A percentile compares a stretch with the other conserved stretches of the same genome.
These are phyloP conservation scores for Barypeithes pellucidus DNA, from an alignment of 2,888 invertebrate genomes.

Conservation along the genomic window DNA sequence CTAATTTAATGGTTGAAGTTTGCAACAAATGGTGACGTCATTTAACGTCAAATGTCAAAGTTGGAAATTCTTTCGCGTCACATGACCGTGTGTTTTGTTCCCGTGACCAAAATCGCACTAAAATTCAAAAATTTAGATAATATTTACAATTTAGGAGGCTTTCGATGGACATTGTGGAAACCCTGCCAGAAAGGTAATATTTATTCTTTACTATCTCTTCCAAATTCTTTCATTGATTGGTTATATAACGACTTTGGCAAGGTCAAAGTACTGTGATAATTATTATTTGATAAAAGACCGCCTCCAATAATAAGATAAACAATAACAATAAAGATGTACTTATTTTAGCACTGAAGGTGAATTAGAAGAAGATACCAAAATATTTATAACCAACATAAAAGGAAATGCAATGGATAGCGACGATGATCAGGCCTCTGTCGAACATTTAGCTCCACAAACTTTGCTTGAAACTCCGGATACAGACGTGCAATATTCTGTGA, in stretches of 20 bases:
- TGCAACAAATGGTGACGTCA: neutral
- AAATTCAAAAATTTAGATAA: constrained; percentile 73
- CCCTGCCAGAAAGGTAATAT: constrained; percentile 77
- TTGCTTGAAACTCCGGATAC: constrained; percentile 73
- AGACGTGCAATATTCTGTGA: constrained; percentile 70
- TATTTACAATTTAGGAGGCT: constrained; percentile 58
- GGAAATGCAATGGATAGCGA: constrained; percentile 68
- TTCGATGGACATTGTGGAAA: constrained; percentile 76
- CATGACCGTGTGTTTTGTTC: constrained; percentile 81
- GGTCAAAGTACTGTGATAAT: constrained; percentile 54
- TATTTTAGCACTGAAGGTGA: constrained; percentile 57
- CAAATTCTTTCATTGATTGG: constrained; percentile 26
- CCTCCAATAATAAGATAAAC: constrained; percentile 57
- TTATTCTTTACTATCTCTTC: constrained; percentile 1
- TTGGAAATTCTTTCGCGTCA: constrained; percentile 71
- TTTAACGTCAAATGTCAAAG: constrained; percentile 29
- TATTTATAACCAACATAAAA: constrained; percentile 64
- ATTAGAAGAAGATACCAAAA: constrained; percentile 62
- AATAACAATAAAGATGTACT: constrained; percentile 32
- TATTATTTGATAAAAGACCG: constrained; percentile 44
- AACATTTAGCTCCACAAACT: constrained; percentile 74
- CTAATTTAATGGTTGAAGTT: neutral
- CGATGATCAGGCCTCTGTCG: constrained; percentile 72
- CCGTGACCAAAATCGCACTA: constrained; percentile 82
- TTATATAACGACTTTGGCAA: constrained; percentile 59